phyloP scores from a whole-genome alignment of 2,113 vertebrate genomes.

The Pseudorasbora parva region DNA sequence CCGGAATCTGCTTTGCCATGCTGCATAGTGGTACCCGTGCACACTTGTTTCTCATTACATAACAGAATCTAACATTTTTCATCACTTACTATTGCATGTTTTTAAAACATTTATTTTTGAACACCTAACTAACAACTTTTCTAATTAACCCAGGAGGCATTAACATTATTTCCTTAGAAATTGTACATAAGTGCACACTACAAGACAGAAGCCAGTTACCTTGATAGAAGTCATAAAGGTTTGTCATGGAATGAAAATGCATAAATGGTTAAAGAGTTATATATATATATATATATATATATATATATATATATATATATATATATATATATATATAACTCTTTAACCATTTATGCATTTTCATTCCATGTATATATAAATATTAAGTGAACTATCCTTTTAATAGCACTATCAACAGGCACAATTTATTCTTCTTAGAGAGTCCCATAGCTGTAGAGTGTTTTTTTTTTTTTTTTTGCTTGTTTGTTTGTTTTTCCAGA shows the following conservation, averaged over 20 bases:
- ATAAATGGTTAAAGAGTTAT: neutral
- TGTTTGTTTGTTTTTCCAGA: neutral
- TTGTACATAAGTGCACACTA: neutral
- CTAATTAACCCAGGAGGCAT: neutral
- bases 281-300: no score
- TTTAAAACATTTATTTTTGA: neutral
- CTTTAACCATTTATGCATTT: no score
- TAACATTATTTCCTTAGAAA: neutral
- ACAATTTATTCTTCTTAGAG: neutral
- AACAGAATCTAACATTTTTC: neutral
- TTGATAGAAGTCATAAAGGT: neutral
- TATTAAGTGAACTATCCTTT: neutral
- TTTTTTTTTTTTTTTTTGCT: neutral
- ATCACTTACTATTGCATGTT: slow-evolving; percentile 37
- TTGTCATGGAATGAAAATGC: neutral
- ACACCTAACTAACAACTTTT: neutral
- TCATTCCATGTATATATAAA: no score
- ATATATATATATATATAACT: no score
- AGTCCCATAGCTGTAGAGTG: neutral
- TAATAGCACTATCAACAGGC: no score
- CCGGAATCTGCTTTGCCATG: slow-evolving; percentile 68
- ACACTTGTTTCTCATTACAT: slow-evolving; percentile 45
- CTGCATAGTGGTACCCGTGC: slow-evolving; percentile 20
- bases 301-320: no score
- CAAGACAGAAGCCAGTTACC: neutral